A percentile compares a stretch with the other conserved stretches of the same genome.
These are phyloP conservation scores for Dugesia japonica DNA, from an alignment of 2,888 invertebrate genomes.

Conservation along the genomic window DNA sequence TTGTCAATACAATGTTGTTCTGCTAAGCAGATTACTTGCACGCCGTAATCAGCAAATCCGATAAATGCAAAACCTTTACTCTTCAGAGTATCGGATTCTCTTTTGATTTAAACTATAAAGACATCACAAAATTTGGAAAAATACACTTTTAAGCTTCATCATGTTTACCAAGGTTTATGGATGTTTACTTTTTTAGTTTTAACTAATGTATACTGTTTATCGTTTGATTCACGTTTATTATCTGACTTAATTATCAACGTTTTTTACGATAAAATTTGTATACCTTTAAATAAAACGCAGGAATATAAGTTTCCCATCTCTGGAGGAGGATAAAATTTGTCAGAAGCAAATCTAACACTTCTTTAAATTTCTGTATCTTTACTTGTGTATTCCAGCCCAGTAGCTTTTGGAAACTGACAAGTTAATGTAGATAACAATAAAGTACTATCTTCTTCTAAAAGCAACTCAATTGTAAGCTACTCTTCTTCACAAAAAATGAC, in stretches of 20 bases:
- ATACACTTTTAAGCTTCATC: conserved; percentile 84
- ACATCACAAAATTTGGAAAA: conserved; percentile 95
- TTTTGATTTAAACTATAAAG: conserved; percentile 87
- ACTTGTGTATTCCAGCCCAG: conserved; percentile 86
- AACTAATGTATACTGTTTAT: conserved; percentile 68
- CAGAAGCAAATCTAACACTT: conserved; percentile 63
- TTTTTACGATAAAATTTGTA: conserved; percentile 55
- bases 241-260: conserved; percentile 49
- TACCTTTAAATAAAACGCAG: conserved; percentile 28
- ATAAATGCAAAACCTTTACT: conserved; percentile 98
- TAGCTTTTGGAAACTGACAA: conserved; percentile 89
- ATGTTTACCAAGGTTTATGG: conserved; percentile 85
- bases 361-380: conserved; percentile 54
- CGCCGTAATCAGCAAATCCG: conserved; percentile 79
- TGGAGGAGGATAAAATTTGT: conserved; percentile 73
- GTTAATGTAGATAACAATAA: conserved; percentile 78
- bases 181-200: conserved; percentile 85
- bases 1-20: conserved; percentile 91
- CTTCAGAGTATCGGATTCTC: conserved; percentile 58
- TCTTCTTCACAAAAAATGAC: conserved; percentile 79
- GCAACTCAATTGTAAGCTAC: conserved; percentile 80
- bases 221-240: conserved; percentile 86
- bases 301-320: conserved; percentile 62
- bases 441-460: conserved; percentile 82
- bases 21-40: conserved; percentile 79